A percentile compares a stretch with the other conserved stretches of the same genome.
These are phyloP conservation scores for Andrena camellia DNA, from an alignment of 2,888 invertebrate species.

Conservation along the genomic window DNA sequence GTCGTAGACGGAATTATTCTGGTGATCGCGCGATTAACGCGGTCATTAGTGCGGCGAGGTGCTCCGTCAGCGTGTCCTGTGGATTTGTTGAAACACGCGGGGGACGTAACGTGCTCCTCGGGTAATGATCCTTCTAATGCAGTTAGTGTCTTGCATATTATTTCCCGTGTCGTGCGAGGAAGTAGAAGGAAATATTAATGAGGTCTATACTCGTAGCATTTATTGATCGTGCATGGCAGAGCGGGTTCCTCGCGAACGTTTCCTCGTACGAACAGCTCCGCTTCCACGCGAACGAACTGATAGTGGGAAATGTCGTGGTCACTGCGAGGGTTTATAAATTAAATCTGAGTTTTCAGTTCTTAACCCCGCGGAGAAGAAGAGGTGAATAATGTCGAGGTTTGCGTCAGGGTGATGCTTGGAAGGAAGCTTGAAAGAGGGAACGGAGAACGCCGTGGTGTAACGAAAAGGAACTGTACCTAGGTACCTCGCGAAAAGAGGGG, in stretches of 20 bases:
- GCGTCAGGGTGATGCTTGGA: too few relatives aligned
- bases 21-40: too few relatives aligned
- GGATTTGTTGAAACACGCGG: background rate
- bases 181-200: constrained; percentile 59
- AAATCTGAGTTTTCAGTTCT: background rate
- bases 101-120: background rate
- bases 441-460: too few relatives aligned
- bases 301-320: background rate
- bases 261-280: constrained; percentile 26
- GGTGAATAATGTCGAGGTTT: too few relatives aligned
- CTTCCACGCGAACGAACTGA: constrained; percentile 21
- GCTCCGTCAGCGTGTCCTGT: background rate
- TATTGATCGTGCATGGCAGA: constrained; percentile 43
- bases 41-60: too few relatives aligned
- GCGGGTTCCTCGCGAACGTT: constrained; percentile 23
- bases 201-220: constrained; percentile 46
- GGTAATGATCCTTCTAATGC: background rate
- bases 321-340: background rate
- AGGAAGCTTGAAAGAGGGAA: too few relatives aligned
- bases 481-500: too few relatives aligned
- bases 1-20: too few relatives aligned
- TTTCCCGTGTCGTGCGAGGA: constrained; percentile 5
- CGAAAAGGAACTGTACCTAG: too few relatives aligned
- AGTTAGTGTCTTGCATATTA: constrained; percentile 13
- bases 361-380: too few relatives aligned